A percentile compares a stretch with the other conserved stretches of the same genome.
These are phyloP conservation scores for Naso thynnoides DNA, from an alignment of 2,797 vertebrate species.

Conservation along the genomic window DNA sequence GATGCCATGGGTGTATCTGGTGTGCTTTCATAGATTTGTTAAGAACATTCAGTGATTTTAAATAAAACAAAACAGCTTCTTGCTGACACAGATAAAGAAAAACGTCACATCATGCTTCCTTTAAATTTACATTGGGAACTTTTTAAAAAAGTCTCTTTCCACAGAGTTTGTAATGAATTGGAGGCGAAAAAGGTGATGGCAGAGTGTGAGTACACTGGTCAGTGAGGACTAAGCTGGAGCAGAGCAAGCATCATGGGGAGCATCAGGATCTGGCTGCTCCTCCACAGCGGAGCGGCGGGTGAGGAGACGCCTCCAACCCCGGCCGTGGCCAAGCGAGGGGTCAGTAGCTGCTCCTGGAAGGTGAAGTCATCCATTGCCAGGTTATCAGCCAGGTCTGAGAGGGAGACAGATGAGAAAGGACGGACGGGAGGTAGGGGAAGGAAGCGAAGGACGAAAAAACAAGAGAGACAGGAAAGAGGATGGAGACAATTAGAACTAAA, in stretches of 20 bases:
- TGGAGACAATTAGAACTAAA: slow-evolving; percentile 65
- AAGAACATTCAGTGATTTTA: slow-evolving; percentile 34
- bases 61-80: slow-evolving; percentile 34
- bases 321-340: slow-evolving; percentile 79
- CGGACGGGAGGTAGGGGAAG: slow-evolving; percentile 23
- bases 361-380: slow-evolving; percentile 87
- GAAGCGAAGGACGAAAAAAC: slow-evolving; percentile 57
- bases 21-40: slow-evolving; percentile 46
- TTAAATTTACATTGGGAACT: slow-evolving; percentile 23
- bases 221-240: slow-evolving; percentile 73
- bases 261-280: slow-evolving; percentile 31
- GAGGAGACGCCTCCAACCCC: slow-evolving; percentile 70
- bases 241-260: slow-evolving; percentile 56
- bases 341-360: slow-evolving; percentile 88
- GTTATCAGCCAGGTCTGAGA: slow-evolving; percentile 85
- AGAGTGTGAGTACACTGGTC: slow-evolving; percentile 55
- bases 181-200: not conserved
- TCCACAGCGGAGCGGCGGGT: slow-evolving; percentile 58
- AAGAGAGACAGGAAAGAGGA: slow-evolving; percentile 59
- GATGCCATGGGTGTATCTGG: slow-evolving; percentile 35
- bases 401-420: slow-evolving; percentile 41
- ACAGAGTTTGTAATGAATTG: slow-evolving; percentile 27
- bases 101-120: slow-evolving; percentile 23
- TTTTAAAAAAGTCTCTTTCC: slow-evolving; percentile 29
- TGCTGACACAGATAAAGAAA: slow-evolving; percentile 22